phyloP scores from a whole-genome alignment of 2,888 invertebrate species.

The Eurytoma californica region DNA sequence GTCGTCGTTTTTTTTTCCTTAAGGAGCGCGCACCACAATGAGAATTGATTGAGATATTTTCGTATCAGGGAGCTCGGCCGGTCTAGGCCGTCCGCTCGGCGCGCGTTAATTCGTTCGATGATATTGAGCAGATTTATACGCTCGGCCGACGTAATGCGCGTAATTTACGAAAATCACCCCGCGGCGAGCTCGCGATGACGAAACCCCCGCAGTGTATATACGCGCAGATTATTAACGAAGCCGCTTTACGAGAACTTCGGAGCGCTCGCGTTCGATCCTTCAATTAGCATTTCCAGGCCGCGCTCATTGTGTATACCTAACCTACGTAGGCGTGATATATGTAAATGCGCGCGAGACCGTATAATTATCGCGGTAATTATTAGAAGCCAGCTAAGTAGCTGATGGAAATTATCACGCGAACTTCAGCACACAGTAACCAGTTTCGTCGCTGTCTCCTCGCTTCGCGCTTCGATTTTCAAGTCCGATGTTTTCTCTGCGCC shows the following conservation, averaged over 20 bases:
- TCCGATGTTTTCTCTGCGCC: slow-evolving; percentile 5
- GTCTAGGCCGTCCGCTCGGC: background rate
- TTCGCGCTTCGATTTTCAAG: background rate
- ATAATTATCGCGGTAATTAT: slow-evolving; percentile 74
- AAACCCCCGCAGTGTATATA: slow-evolving; percentile 19
- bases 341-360: slow-evolving; percentile 59
- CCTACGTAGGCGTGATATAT: slow-evolving; percentile 54
- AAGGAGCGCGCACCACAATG: slow-evolving; percentile 23
- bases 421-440: slow-evolving; percentile 60
- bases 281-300: slow-evolving; percentile 73
- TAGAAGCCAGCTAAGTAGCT: slow-evolving; percentile 72
- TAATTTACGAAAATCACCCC: slow-evolving; percentile 51
- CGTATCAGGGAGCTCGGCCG: background rate
- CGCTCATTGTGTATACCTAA: slow-evolving; percentile 57
- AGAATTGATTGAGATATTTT: slow-evolving; percentile 54
- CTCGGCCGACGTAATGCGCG: slow-evolving; percentile 34
- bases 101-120: slow-evolving; percentile 50
- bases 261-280: slow-evolving; percentile 62
- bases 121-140: slow-evolving; percentile 50
- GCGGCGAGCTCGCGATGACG: slow-evolving; percentile 37
- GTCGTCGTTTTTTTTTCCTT: background rate
- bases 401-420: slow-evolving; percentile 70
- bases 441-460: slow-evolving; percentile 38
- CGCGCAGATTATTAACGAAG: slow-evolving; percentile 50
- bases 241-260: slow-evolving; percentile 43